Base-by-base conservation (phyloP, 1,140 invertebrate species). In the Drosophila arizonae region DNA sequence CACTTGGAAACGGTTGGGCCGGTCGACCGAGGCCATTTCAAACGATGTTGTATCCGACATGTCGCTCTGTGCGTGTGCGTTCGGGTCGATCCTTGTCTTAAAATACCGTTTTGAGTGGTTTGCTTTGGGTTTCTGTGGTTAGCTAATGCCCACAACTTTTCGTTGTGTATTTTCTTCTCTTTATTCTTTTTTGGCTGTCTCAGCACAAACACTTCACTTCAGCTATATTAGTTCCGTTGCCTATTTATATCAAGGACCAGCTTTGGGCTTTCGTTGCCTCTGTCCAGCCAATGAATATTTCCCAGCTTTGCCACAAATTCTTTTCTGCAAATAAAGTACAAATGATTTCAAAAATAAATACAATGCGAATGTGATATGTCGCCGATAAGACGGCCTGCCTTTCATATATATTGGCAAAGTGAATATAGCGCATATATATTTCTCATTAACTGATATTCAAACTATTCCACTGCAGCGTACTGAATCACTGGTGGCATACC, bases 1-100 rank as follows among this genome's bases (percentile, higher is more conserved):
- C 61, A 92, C 92, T 81, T 90, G 90, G 62, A 92, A 88, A 26
- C 84, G 87, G 72, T 88, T 91, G 28, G 91, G 90, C 50, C 88
- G 72, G 68, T 91, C 91, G 46, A 90, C 87, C 51, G 87, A 90
- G 54, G 87, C 85, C 85, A 91, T 79, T 78, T 91, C 91, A 61
- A 91, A 79, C 15, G 90, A 90, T 36, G 77, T 78, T 70, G 72
- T 69, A 46, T 91, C 91, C 51, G 91, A 90, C 91, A 91, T 91
- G 36, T 67, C 55, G 57, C 46, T 69, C 36, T 52, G 17, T 70
- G 61, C 43, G 48, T 36, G 45, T 61, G 33, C 33, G 33, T 33
- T 41, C 54, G n/a, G 54, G 55, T 54, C 26, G 55, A 39, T 43
- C 15, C 43, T 30, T 48, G 15, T 39, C 65, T 52, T 61, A 3